These are phyloP conservation scores for Contarinia nasturtii DNA, from an alignment of 1,140 invertebrate genomes.

Conservation along the genomic window DNA sequence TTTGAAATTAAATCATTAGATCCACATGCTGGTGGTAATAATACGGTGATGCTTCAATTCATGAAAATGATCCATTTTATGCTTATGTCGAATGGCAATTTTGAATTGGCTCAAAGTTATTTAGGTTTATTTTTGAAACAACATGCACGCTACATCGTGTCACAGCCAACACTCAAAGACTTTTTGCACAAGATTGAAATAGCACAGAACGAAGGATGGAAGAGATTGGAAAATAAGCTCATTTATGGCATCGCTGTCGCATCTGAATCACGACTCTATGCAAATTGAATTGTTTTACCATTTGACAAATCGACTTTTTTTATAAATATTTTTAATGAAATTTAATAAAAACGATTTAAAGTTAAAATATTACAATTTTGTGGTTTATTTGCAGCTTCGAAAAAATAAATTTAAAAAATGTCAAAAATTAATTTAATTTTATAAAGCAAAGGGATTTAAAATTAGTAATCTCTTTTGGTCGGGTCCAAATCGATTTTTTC, in stretches of 20 bases:
- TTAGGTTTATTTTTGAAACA: constrained; percentile 79
- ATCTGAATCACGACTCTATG: constrained; percentile 48
- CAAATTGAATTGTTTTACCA: constrained; percentile 9
- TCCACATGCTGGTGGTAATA: constrained; percentile 45
- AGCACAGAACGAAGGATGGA: constrained; percentile 41
- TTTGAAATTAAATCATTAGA: constrained; percentile 70
- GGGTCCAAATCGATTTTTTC: no score
- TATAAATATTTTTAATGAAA: no score
- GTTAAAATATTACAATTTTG: no score
- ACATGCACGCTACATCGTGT: constrained; percentile 45
- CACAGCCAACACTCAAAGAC: constrained; percentile 32
- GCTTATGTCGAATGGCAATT: constrained; percentile 59
- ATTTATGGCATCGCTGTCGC: constrained; percentile 62
- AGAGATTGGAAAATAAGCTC: constrained; percentile 44
- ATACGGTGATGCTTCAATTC: constrained; percentile 56
- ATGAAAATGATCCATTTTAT: constrained; percentile 53
- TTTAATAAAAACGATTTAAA: no score
- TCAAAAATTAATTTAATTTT: no score
- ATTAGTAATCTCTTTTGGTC: no score
- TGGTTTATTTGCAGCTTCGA: no score
- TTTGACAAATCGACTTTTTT: no score
- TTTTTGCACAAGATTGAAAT: constrained; percentile 36
- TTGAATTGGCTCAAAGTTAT: constrained; percentile 85
- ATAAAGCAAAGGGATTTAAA: no score
- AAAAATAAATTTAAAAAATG: no score